Conservation (phyloP, 30 jellyfish, hydroid and myxozoan species). For the Pelagia noctiluca region DNA sequence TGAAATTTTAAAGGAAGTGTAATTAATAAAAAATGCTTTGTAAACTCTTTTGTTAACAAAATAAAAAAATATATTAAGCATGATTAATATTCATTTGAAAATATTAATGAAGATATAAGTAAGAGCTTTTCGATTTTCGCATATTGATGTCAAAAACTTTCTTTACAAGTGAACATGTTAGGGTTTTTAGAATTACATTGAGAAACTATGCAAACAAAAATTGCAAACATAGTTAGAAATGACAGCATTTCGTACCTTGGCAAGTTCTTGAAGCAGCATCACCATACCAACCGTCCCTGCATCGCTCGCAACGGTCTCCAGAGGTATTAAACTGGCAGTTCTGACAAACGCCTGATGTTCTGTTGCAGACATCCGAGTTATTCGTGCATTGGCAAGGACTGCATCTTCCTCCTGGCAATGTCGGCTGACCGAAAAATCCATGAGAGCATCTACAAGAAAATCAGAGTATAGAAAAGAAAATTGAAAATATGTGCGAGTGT, state of each 20-base stretch:
- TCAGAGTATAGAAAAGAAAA: neutral
- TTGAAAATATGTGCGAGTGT: neutral
- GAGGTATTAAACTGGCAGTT: constrained; percentile 78
- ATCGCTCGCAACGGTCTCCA: constrained; percentile 76
- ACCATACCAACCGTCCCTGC: constrained; percentile 92
- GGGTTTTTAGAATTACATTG: too few species aligned
- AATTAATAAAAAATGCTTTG: too few species aligned
- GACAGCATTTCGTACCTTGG: constrained; percentile 54
- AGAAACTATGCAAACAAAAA: too few species aligned
- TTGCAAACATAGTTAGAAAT: too few species aligned
- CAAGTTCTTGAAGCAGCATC: constrained; percentile 74
- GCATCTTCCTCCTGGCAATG: constrained; percentile 62
- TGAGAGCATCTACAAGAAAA: constrained; percentile 48
- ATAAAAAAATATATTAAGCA: too few species aligned
- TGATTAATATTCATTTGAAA: too few species aligned
- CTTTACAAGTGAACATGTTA: too few species aligned
- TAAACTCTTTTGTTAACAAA: too few species aligned
- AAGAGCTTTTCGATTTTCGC: too few species aligned
- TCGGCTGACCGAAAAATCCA: constrained; percentile 78
- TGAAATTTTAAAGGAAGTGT: too few species aligned
- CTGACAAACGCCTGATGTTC: constrained; percentile 71
- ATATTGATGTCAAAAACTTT: too few species aligned
- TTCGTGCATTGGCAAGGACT: constrained; percentile 72
- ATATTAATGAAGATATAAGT: too few species aligned
- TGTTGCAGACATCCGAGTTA: constrained; percentile 74